Evolutionary conservation across 2,113 vertebrate genomes (phyloP), one percentile per base, ranked within the genome.

Genomic region (Anser cygnoides): DNA sequence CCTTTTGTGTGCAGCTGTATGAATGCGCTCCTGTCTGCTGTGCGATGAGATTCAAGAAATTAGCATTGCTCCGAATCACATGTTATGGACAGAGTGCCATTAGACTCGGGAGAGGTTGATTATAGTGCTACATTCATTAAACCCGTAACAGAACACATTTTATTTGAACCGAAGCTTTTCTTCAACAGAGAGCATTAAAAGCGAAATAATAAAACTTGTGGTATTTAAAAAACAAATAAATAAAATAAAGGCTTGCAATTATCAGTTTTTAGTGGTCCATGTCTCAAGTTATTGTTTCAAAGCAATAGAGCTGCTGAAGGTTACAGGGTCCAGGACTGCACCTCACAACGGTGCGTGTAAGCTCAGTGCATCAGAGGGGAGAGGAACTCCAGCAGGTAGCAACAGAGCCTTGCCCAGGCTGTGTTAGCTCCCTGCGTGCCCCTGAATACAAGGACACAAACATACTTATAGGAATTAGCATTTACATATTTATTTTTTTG

Each of bases 21-120:
- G 74, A 52, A 71, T 10, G 25, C 31, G 13, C 82, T 80, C 76
- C 43, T n/a, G 25, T 19, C 35, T 83, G 66, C 44, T 73, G 71
- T 35, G 46, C 20, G 86, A 63, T 20, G 41, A 73, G 31, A 13
- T 2, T 71, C 58, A 67, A 84, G 90, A 93, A 93, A 79, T 41
- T 7, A 93, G 84, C 80, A 50, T 23, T 86, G 75, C 73, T 89
- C 84, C 66, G 80, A 96, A 87, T 77, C 61, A 23, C 55, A 37
- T 5, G 0, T 46, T 83, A 77, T 0, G 31, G 61, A 54, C 57
- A 28, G 29, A 83, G 87, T 39, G 72, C 68, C 94, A n/a, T 55
- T 39, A 79, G 52, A 44, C 86, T 68, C 77, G 13, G 54, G 25
- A 93, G 90, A 94, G 87, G 71, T 5, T 91, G 84, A 96, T 88